Percentiles rank a stretch among this genome's conserved stretches.
Evolutionary conservation across 2,888 invertebrate species (phyloP).

Genomic region (Lasioglossum zephyrum): DNA sequence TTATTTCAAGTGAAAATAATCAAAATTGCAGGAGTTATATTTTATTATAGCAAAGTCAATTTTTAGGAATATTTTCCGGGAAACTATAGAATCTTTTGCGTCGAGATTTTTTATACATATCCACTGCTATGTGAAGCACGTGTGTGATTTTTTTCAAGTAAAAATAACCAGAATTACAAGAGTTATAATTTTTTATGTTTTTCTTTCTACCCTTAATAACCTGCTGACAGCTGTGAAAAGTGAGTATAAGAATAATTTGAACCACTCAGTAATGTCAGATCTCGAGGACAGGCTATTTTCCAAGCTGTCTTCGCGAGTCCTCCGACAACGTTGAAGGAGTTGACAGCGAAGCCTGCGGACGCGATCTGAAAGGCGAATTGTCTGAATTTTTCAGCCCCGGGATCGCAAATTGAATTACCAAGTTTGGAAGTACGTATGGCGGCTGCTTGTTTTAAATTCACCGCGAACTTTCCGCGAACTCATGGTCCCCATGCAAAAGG

Average conservation of each 20-base stretch:
- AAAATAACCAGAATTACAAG: too few species aligned
- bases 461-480: slow-evolving; percentile 44
- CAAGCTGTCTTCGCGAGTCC: slow-evolving; percentile 8
- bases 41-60: too few species aligned
- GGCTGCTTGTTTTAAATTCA: slow-evolving; percentile 64
- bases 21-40: too few species aligned
- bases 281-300: not conserved
- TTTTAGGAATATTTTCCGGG: too few species aligned
- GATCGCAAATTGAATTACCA: slow-evolving; percentile 64
- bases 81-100: too few species aligned
- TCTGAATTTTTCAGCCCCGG: slow-evolving; percentile 48
- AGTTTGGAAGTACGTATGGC: slow-evolving; percentile 51
- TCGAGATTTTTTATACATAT: too few species aligned
- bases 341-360: slow-evolving; percentile 36
- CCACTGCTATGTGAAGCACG: too few species aligned
- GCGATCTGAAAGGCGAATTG: slow-evolving; percentile 46
- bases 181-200: too few species aligned
- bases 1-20: too few species aligned
- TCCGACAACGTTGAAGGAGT: slow-evolving; percentile 33
- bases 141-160: too few species aligned
- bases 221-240: too few species aligned
- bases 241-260: not conserved
- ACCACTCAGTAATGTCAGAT: not conserved
- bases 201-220: too few species aligned
- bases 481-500: not conserved